Conservation (phyloP, 1,140 invertebrate genomes). For the Bombus confusus region DNA sequence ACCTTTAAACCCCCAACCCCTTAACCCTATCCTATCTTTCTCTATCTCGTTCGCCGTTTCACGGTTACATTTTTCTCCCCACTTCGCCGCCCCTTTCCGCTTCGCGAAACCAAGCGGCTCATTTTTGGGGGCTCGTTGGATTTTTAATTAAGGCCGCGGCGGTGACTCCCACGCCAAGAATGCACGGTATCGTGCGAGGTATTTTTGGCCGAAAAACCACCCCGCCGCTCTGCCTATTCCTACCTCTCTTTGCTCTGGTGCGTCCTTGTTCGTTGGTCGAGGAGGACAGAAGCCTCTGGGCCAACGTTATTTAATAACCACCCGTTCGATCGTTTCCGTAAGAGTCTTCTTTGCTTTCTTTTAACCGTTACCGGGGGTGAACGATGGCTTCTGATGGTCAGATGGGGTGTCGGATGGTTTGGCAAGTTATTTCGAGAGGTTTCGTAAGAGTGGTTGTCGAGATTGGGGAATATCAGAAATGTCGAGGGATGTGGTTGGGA, state of each 20-base stretch:
- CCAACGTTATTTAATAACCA: conserved; percentile 58
- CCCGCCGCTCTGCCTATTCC: conserved; percentile 34
- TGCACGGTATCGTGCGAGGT: conserved; percentile 77
- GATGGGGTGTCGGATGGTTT: no score
- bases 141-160: conserved; percentile 83
- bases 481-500: no score
- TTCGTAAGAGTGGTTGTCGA: no score
- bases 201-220: conserved; percentile 68
- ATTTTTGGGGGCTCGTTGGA: conserved; percentile 80
- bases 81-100: conserved; percentile 20
- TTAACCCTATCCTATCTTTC: conserved; percentile 32
- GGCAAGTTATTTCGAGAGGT: no score
- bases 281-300: conserved; percentile 2
- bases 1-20: not conserved
- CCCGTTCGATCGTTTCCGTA: conserved; percentile 21
- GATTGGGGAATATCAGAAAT: no score
- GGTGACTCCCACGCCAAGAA: conserved; percentile 81
- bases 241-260: conserved; percentile 22
- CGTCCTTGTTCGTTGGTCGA: conserved; percentile 6
- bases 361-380: not conserved
- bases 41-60: conserved; percentile 39
- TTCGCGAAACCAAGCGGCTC: conserved; percentile 62
- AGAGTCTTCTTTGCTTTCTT: not conserved
- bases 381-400: no score
- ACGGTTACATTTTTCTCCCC: conserved; percentile 1